Conservation (phyloP, 2,888 invertebrate species). For the Buathra laborator region DNA sequence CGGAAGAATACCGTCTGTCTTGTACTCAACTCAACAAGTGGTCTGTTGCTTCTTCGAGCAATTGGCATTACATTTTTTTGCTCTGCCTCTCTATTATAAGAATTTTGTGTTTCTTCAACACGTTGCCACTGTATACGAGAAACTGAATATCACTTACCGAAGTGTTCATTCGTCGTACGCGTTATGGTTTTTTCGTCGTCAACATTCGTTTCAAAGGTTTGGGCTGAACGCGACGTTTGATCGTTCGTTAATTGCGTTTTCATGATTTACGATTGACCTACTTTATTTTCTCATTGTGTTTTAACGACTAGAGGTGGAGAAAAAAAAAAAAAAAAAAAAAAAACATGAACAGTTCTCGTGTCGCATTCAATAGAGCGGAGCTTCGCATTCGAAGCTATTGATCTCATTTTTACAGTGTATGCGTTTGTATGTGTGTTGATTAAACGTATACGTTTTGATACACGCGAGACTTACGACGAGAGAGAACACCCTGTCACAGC, state of each 20-base stretch:
- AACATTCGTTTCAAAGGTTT: not conserved
- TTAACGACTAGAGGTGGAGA: constrained; percentile 16
- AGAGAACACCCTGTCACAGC: too few relatives aligned
- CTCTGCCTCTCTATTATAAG: not conserved
- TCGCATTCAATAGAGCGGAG: constrained; percentile 62
- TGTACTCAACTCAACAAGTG: constrained; percentile 66
- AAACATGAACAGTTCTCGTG: constrained; percentile 74
- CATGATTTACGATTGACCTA: constrained; percentile 32
- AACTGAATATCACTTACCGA: not conserved
- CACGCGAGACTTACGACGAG: constrained; percentile 31
- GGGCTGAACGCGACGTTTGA: not conserved
- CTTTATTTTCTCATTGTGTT: constrained; percentile 40
- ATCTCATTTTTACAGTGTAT: constrained; percentile 75
- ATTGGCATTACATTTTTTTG: constrained; percentile 40
- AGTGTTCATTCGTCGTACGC: constrained; percentile 1
- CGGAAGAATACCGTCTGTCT: constrained; percentile 28
- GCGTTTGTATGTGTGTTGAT: constrained; percentile 73
- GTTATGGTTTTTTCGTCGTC: not conserved
- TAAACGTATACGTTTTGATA: constrained; percentile 80
- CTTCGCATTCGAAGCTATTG: constrained; percentile 83
- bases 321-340: constrained; percentile 21
- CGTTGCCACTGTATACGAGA: not conserved
- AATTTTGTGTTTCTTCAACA: not conserved
- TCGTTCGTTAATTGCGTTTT: constrained; percentile 40
- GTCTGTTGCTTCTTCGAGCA: constrained; percentile 60